Conservation (phyloP, 2,888 invertebrate genomes). For the Mimumesa dahlbomi region DNA sequence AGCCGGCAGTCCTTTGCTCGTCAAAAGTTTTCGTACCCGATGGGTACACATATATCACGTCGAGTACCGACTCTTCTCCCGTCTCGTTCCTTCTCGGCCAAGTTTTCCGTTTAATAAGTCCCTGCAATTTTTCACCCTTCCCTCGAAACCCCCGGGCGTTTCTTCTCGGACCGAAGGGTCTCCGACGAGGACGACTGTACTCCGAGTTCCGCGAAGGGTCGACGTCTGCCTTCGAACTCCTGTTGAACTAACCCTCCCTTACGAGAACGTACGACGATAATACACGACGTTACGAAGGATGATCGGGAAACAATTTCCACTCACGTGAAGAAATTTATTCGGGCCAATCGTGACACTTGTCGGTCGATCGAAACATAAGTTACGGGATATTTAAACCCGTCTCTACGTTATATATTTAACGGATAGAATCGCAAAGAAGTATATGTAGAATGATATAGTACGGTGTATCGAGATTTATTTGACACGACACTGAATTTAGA, state of each 20-base stretch:
- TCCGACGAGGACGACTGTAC: constrained; percentile 3
- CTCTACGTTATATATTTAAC: too few species aligned
- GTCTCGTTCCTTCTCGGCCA: constrained; percentile 51
- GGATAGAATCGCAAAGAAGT: too few species aligned
- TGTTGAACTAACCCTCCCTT: constrained; percentile 49
- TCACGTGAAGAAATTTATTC: too few species aligned
- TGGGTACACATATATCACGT: constrained; percentile 70
- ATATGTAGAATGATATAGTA: too few species aligned
- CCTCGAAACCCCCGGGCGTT: constrained; percentile 22
- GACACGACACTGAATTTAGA: too few species aligned
- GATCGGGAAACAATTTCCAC: too few species aligned
- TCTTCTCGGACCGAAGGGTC: constrained; percentile 18
- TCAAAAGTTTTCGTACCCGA: constrained; percentile 65
- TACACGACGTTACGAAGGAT: neutral
- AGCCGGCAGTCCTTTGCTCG: constrained; percentile 61
- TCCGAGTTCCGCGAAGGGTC: constrained; percentile 36
- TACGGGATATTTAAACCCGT: too few species aligned
- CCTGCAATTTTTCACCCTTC: constrained; percentile 75
- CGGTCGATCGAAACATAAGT: too few species aligned
- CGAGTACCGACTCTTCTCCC: constrained; percentile 49
- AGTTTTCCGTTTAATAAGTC: constrained; percentile 79
- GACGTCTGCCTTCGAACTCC: constrained; percentile 57
- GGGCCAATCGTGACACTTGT: too few species aligned
- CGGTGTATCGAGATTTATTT: too few species aligned
- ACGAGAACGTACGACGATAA: neutral